These are phyloP conservation scores for Andrena fulva DNA, from an alignment of 2,888 invertebrate species.

Conservation along the genomic window DNA sequence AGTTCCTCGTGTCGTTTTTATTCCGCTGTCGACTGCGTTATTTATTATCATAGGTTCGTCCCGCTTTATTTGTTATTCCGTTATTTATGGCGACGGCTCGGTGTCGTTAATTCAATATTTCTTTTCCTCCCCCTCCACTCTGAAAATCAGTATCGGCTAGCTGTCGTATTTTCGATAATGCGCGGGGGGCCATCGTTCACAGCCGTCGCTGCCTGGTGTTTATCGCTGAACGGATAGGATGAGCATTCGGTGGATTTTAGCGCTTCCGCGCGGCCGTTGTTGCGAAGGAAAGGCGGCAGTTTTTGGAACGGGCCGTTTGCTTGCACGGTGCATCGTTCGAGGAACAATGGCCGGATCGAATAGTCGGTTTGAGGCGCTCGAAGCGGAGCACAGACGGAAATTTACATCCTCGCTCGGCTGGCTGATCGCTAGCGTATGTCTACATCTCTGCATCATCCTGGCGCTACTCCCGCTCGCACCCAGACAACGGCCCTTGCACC, in stretches of 20 bases:
- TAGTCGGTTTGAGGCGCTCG: conserved; percentile 48
- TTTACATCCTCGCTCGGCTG: conserved; percentile 67
- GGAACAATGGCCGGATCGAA: conserved; percentile 57
- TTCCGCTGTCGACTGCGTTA: conserved; percentile 26
- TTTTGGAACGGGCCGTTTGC: conserved; percentile 4
- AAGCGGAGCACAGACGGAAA: conserved; percentile 62
- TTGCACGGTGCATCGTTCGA: background rate
- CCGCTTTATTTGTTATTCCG: conserved; percentile 39
- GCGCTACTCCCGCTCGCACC: conserved; percentile 18
- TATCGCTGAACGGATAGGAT: conserved; percentile 4
- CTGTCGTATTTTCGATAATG: conserved; percentile 49
- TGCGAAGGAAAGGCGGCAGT: background rate
- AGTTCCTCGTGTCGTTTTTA: conserved; percentile 24
- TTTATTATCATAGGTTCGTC: conserved; percentile 41
- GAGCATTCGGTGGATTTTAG: conserved; percentile 18
- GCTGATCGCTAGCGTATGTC: conserved; percentile 71
- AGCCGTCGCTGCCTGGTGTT: conserved; percentile 23
- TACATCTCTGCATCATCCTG: conserved; percentile 66
- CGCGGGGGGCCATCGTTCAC: conserved; percentile 32
- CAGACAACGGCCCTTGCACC: conserved; percentile 66
- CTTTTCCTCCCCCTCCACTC: conserved; percentile 19
- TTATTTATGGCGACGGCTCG: conserved; percentile 45
- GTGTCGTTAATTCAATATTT: conserved; percentile 36
- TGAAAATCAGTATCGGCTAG: conserved; percentile 40
- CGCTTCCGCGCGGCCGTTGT: background rate